Conservation (phyloP, 2,888 invertebrate genomes). For the Gibbula magus region DNA sequence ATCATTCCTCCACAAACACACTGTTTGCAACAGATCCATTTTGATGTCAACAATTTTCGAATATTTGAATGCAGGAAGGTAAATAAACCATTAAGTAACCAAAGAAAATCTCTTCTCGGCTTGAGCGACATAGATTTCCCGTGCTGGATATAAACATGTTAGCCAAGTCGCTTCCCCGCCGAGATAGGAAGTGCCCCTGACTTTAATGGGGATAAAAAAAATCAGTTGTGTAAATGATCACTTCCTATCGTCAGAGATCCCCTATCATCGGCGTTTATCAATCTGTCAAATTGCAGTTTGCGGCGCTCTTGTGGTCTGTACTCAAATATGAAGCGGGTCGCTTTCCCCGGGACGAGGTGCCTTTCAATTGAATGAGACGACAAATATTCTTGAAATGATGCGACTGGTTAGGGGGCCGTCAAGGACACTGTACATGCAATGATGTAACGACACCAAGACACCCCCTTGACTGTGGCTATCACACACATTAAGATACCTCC, state of each 20-base stretch:
- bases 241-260: conserved; percentile 3
- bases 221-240: conserved; percentile 16
- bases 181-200: conserved; percentile 4
- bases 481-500: no score
- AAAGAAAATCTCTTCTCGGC: background rate
- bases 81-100: background rate
- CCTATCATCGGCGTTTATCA: background rate
- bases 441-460: background rate
- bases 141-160: background rate
- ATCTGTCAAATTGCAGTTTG: background rate
- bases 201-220: conserved; percentile 13
- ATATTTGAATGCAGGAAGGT: background rate
- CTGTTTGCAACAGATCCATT: no score
- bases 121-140: background rate
- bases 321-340: background rate
- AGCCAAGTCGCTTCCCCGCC: background rate
- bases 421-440: background rate
- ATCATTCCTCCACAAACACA: no score
- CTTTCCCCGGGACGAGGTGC: background rate
- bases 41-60: background rate
- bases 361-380: no score
- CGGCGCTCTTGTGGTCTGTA: background rate
- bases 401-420: no score
- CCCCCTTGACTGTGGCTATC: no score
- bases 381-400: no score